These are phyloP conservation scores for Styela clava DNA, from an alignment of 23 tunicate genomes.

Conservation along the genomic window DNA sequence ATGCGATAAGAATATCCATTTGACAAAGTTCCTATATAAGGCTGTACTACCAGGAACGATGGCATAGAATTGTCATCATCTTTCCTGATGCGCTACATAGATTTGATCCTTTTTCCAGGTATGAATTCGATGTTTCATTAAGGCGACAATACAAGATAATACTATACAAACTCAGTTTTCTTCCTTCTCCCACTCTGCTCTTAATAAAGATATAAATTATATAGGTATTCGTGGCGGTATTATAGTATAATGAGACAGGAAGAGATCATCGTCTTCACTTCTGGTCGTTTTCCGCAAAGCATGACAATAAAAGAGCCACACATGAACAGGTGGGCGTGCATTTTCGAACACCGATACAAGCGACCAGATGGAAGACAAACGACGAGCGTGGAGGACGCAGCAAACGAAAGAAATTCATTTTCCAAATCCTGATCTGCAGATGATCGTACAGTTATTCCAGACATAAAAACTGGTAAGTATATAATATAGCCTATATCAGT, in stretches of 20 bases:
- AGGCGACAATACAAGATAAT: not conserved
- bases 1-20: no score
- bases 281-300: not conserved
- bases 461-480: no score
- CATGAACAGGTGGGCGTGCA: not conserved
- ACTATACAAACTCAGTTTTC: constrained; percentile 10
- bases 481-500: no score
- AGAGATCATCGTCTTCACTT: not conserved
- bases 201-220: not conserved
- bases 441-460: no score
- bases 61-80: not conserved
- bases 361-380: not conserved
- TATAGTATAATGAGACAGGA: not conserved
- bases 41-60: not conserved
- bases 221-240: not conserved
- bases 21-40: no score
- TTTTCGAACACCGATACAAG: not conserved
- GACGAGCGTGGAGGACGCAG: no score
- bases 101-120: not conserved
- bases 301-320: not conserved
- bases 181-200: constrained; percentile 22
- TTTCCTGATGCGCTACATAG: not conserved
- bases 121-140: not conserved
- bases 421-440: no score
- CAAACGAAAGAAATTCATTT: no score